Percentiles rank a stretch among this genome's conserved stretches.
These are phyloP conservation scores for Jacana jacana DNA, from an alignment of 2,113 vertebrate species.

Conservation along the genomic window DNA sequence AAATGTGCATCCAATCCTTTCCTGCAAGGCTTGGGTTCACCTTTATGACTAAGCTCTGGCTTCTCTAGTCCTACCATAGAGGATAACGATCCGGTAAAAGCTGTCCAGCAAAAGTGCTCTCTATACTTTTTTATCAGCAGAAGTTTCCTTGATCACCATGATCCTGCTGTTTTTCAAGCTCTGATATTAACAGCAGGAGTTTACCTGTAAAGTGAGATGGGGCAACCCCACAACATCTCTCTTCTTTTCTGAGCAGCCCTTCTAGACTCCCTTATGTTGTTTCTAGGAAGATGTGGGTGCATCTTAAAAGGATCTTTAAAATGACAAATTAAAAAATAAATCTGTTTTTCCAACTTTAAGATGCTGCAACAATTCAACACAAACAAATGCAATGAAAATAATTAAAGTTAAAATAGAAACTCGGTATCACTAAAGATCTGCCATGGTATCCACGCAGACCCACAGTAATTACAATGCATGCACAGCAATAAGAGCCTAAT, in stretches of 20 bases:
- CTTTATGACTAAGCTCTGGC: neutral
- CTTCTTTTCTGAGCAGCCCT: neutral
- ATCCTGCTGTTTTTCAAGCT: neutral
- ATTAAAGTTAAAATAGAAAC: slow-evolving; percentile 28
- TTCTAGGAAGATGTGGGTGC: neutral
- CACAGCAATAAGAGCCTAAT: slow-evolving; percentile 59
- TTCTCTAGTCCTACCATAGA: neutral
- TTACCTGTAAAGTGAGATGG: neutral
- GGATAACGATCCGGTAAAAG: neutral
- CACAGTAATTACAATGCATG: slow-evolving; percentile 30
- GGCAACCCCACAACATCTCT: neutral
- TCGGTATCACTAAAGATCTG: neutral
- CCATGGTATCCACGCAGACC: neutral
- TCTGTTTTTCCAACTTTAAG: neutral
- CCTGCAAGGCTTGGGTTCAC: neutral
- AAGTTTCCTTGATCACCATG: neutral
- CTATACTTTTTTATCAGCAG: neutral
- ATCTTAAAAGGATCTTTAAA: neutral
- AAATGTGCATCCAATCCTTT: neutral
- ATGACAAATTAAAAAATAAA: neutral
- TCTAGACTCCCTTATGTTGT: neutral
- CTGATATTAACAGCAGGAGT: neutral
- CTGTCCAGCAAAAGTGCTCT: neutral
- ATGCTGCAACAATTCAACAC: neutral
- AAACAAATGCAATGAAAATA: slow-evolving; percentile 33